Evolutionary conservation across 2,888 invertebrate species (phyloP), one percentile per base, ranked within the genome.

Genomic region (Lissocephala sabroskyi): DNA sequence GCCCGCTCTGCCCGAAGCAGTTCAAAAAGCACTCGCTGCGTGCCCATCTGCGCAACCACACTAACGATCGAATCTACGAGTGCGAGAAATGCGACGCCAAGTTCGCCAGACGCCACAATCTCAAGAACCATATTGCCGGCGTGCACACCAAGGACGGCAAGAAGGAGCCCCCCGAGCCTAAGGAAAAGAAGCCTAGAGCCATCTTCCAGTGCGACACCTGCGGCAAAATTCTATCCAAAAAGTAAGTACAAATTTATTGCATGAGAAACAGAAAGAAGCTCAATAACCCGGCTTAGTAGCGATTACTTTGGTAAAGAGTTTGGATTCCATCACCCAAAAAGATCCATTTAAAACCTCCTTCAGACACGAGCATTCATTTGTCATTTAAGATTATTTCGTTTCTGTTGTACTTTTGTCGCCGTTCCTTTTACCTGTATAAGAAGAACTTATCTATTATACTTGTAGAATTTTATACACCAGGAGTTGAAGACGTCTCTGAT

Each of bases 11-110:
- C 71, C 85, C 87, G 1, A 91, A 89, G 74, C 79, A 80, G 4
- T 92, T 90, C 61, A 85, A 86, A 7, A 93, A 92, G 76, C 84
- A 87, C 7, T 90, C 91, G 0, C 82, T 94, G 11, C 87, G 90
- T 1, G 87, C 88, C 49, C 93, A 94, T 80, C 82, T 94, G 35
- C 86, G 91, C 26, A 87, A 88, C 45, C 94, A 94, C 71, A 93
- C 93, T 0, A 88, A 90, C 19, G 94, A 94, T 74, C 87, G 90
- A 51, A 91, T 91, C 0, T 92, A 88, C 65, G 83, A 86, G 2
- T 94, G 94, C 65, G 81, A 86, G 0, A 77, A 85, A 3, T 94
- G 94, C 74, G 84, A 84, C 0, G 85, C 87, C 0, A 87, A 87
- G 53, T 94, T 93, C 74, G 88, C 89, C 0, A 85, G 91, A 18